Evolutionary conservation across 2,113 vertebrate genomes (phyloP).

Genomic region (Platycercus adscitus): DNA sequence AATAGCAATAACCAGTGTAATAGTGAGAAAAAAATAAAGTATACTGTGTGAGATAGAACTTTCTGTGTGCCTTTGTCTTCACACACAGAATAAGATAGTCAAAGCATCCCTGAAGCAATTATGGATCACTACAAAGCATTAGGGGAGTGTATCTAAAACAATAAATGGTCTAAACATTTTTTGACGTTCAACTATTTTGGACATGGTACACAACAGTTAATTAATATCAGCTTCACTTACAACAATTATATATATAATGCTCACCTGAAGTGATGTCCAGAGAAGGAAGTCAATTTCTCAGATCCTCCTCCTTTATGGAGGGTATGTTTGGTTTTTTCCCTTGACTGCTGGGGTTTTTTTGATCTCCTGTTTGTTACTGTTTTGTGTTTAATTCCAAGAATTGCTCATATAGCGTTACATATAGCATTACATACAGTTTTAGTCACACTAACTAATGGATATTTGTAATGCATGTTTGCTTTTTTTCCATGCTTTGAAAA

Average conservation of each 20-base stretch:
- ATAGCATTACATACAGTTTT: background rate
- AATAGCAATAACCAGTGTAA: background rate
- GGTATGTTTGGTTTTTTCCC: background rate
- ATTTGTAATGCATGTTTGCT: background rate
- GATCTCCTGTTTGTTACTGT: background rate
- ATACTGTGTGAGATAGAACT: background rate
- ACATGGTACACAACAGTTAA: background rate
- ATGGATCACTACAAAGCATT: background rate
- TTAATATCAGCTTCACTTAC: background rate
- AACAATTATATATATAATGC: background rate
- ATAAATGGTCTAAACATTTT: background rate
- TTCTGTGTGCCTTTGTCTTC: background rate
- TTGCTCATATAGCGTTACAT: background rate
- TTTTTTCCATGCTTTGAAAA: background rate
- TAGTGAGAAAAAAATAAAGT: background rate
- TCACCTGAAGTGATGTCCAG: background rate
- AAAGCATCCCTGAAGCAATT: background rate
- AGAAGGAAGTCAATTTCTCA: background rate
- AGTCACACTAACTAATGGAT: background rate
- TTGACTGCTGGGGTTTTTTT: background rate
- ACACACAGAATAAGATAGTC: background rate
- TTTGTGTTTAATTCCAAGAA: background rate
- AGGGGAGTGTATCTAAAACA: background rate
- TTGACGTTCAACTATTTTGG: background rate
- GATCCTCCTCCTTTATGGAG: background rate